Evolutionary conservation across 2,113 vertebrate genomes (phyloP).

Genomic region (Theristicus caerulescens): DNA sequence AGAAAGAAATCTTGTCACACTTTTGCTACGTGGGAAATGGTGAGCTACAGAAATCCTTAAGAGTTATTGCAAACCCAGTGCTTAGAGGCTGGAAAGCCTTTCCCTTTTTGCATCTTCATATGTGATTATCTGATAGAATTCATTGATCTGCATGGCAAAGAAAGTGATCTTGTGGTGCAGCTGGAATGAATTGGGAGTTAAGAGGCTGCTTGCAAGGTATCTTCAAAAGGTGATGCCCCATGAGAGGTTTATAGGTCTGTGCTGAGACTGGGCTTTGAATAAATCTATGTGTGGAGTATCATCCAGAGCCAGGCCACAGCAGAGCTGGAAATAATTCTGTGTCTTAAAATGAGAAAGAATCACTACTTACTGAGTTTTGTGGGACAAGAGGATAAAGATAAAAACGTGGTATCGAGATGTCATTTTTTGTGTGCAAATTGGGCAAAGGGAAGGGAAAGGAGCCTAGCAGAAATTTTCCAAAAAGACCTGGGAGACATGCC

Average conservation of each 20-base stretch:
- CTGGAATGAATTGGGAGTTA: slow-evolving; percentile 47
- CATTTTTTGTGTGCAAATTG: background rate
- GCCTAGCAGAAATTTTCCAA: background rate
- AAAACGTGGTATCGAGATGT: background rate
- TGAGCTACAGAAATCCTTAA: background rate
- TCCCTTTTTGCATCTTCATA: slow-evolving; percentile 15
- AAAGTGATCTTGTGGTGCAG: slow-evolving; percentile 33
- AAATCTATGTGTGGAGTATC: background rate
- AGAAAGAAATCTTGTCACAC: background rate
- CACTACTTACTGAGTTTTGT: background rate
- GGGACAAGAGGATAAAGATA: slow-evolving; percentile 5
- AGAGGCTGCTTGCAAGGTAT: background rate
- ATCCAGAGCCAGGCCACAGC: slow-evolving; percentile 13
- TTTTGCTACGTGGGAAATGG: background rate
- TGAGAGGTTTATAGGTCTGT: slow-evolving; percentile 7
- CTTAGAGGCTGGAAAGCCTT: background rate
- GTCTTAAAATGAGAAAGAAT: slow-evolving; percentile 11
- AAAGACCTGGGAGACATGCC: slow-evolving; percentile 9
- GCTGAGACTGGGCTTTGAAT: background rate
- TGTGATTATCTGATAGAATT: slow-evolving; percentile 45
- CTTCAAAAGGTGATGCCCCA: slow-evolving; percentile 42
- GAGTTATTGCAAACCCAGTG: background rate
- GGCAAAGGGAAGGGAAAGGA: slow-evolving; percentile 4
- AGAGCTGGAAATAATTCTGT: slow-evolving; percentile 57
- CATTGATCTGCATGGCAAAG: slow-evolving; percentile 45